phyloP scores from a whole-genome alignment of 1,140 invertebrate genomes.

The Pristionchus pacificus region DNA sequence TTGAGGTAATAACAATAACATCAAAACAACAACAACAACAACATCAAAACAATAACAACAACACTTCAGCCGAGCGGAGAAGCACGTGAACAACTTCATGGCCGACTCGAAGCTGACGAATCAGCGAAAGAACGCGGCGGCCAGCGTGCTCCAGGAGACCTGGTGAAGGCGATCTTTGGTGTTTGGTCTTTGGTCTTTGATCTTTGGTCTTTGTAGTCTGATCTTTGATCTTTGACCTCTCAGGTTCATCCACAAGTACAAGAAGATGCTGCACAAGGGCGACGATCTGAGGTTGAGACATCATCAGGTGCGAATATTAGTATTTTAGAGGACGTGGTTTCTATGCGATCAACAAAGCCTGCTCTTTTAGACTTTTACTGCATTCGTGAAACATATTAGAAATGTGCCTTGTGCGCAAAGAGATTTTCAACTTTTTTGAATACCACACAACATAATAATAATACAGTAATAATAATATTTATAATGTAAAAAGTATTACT shows the following conservation, averaged over 20 bases:
- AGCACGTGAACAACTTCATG: constrained; percentile 58
- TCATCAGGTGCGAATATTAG: too few species aligned
- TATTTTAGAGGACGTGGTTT: too few species aligned
- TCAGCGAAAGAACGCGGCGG: constrained; percentile 63
- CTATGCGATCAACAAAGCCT: too few species aligned
- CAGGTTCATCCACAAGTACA: constrained; percentile 57
- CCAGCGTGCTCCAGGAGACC: constrained; percentile 63
- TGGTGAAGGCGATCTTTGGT: constrained; percentile 51
- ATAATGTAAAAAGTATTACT: too few species aligned
- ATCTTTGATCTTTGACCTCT: neutral
- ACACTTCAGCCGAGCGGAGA: constrained; percentile 47
- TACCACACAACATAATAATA: too few species aligned
- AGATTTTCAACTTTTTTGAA: too few species aligned
- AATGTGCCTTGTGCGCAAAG: too few species aligned
- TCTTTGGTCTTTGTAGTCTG: neutral
- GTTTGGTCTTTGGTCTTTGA: neutral
- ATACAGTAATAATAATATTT: too few species aligned
- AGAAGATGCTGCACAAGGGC: constrained; percentile 46
- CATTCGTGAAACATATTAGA: too few species aligned
- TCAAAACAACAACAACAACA: neutral
- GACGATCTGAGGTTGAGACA: constrained; percentile 53
- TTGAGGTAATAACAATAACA: constrained; percentile 21
- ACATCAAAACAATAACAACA: neutral
- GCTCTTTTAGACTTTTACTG: too few species aligned
- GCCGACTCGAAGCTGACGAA: constrained; percentile 58